These are phyloP conservation scores for Hippocampus barbouri DNA, from an alignment of 2,113 vertebrate species.

Conservation along the genomic window DNA sequence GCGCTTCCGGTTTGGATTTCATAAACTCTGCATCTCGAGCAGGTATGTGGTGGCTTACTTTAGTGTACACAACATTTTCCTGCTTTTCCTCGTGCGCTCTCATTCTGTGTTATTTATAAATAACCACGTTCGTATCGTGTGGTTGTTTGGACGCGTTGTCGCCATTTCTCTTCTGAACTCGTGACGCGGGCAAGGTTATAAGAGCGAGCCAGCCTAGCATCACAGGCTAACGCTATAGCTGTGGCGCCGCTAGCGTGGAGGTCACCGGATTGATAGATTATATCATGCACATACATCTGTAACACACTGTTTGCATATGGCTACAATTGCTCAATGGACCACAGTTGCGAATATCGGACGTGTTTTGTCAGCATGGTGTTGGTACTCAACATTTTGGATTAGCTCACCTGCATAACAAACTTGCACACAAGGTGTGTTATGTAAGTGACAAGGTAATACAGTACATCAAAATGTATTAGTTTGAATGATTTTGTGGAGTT, in stretches of 20 bases:
- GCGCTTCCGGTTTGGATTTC: conserved; percentile 50
- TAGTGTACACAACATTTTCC: not conserved
- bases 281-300: not conserved
- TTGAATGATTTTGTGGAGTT: not conserved
- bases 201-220: not conserved
- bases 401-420: not conserved
- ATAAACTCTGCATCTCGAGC: conserved; percentile 38
- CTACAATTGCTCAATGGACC: not conserved
- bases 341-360: not conserved
- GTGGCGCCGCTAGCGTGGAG: not conserved
- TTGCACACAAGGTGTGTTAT: not conserved
- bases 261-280: not conserved
- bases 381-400: not conserved
- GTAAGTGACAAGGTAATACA: not conserved
- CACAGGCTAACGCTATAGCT: conserved; percentile 2
- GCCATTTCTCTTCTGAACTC: not conserved
- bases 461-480: not conserved
- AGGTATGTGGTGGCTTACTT: conserved; percentile 21
- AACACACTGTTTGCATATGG: not conserved
- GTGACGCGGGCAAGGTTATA: not conserved
- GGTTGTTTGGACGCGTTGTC: not conserved
- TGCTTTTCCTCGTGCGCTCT: not conserved
- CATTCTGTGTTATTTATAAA: not conserved
- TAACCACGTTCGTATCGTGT: not conserved
- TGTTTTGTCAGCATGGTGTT: not conserved